Conservation (phyloP, 2,797 vertebrate species). For the Crossoptilon crossoptilon region DNA sequence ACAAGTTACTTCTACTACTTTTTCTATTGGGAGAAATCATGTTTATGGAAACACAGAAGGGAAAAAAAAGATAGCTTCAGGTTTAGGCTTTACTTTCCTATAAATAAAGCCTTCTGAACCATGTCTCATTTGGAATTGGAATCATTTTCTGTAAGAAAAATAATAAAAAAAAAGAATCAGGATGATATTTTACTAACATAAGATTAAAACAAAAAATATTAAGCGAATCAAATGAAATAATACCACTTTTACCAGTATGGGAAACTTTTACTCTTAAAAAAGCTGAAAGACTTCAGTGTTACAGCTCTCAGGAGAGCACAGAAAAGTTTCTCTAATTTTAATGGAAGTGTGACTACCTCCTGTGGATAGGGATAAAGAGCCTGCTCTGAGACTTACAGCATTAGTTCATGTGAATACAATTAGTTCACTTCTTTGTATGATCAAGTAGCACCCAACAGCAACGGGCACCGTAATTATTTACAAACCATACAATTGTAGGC, state of each 20-base stretch:
- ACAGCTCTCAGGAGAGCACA: background rate
- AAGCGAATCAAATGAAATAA: conserved; percentile 24
- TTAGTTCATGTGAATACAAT: background rate
- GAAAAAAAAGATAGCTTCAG: conserved; percentile 35
- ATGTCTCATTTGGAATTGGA: background rate
- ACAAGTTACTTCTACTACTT: conserved; percentile 43
- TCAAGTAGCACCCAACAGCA: background rate
- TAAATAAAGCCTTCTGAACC: conserved; percentile 50
- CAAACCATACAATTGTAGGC: background rate
- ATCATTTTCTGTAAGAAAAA: conserved; percentile 41
- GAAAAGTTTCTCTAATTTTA: conserved; percentile 11
- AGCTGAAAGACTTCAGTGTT: conserved; percentile 34
- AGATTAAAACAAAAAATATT: conserved; percentile 20
- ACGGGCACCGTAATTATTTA: background rate
- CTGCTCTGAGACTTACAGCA: background rate
- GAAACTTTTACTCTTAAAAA: conserved; percentile 48
- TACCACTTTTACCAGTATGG: conserved; percentile 33
- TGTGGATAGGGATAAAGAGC: background rate
- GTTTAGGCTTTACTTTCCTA: conserved; percentile 57
- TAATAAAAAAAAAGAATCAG: background rate
- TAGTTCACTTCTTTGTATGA: background rate
- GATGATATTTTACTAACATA: conserved; percentile 16
- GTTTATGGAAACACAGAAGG: conserved; percentile 58
- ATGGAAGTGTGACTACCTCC: background rate
- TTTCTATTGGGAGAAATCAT: conserved; percentile 64